Base-by-base conservation (phyloP, 2,113 vertebrate species). In the Semnornis frantzii region DNA sequence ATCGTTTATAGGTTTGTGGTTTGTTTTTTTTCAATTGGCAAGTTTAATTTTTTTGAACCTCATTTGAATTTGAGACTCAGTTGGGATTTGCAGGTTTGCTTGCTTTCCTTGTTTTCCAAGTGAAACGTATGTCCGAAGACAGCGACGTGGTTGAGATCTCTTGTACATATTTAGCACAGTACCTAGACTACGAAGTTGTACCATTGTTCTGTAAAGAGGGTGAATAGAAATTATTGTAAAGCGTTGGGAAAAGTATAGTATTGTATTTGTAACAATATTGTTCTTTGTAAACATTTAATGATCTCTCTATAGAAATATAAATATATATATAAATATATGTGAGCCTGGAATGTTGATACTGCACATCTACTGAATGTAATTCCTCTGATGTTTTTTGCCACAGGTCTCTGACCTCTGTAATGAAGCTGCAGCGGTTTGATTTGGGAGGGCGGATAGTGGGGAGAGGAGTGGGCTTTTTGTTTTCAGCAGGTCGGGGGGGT, bases 291-390 rank as follows among this genome's bases (percentile, higher is more conserved):
- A 98, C 97, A 97, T 91, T 95, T 87, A 97, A 97, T 94, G 89
- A 97, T 97, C 96, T 98, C 96, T 98, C 6, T 97, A 96, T 95
- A 96, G 34, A 96, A 94, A 96, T 94, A 94, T 86, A 96, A 86
- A 94, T 87, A 96, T 82, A 94, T 91, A 93, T 84, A 97, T 86
- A 97, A 96, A 97, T 94, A 96, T 96, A 92, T 95, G 94, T 97
- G 97, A 97, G 95, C 97, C 97, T 98, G 97, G 97, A 98, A 98
- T 98, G 97, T 98, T 96, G 97, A 97, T 97, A 97, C 97, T 98
- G 95, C 98, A 98, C 98, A 98, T 97, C 96, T 98, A 97, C 96
- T 98, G 98, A 99, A 99, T 99, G 99, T 98, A 98, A 97, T 97
- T 98, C 97, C 97, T 97, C 94, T 85, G 96, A 96, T 97, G 96